Evolutionary conservation across 2,113 vertebrate genomes (phyloP).

Genomic region (Sarotherodon lohbergeri): DNA sequence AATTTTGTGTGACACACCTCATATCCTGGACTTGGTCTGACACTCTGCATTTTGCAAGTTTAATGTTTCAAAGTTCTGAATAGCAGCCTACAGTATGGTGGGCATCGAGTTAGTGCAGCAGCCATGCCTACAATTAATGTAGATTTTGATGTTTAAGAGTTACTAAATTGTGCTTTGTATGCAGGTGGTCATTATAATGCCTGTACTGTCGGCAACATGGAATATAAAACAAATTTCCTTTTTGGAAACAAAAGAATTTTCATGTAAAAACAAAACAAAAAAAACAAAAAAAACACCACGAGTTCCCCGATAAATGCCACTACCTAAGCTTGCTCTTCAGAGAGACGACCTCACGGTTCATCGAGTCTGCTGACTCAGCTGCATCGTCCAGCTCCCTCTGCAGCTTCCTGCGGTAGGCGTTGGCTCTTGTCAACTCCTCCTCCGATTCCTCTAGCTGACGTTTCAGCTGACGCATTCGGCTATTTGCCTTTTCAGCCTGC

Average conservation of each 20-base stretch:
- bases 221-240: neutral
- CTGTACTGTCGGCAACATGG: neutral
- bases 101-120: neutral
- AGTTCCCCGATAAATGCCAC: neutral
- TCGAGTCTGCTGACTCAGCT: constrained; percentile 71
- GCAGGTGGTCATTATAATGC: neutral
- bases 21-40: neutral
- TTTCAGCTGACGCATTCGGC: constrained; percentile 82
- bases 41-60: neutral
- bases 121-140: neutral
- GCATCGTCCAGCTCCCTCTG: constrained; percentile 85
- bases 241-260: neutral
- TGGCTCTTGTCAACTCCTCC: constrained; percentile 80
- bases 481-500: constrained; percentile 79
- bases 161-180: neutral
- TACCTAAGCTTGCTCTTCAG: constrained; percentile 83
- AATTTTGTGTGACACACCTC: neutral
- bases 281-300: neutral
- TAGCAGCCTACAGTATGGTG: neutral
- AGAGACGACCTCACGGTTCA: constrained; percentile 83
- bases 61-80: neutral
- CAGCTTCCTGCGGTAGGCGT: constrained; percentile 78
- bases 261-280: neutral
- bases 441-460: constrained; percentile 85
- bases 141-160: neutral